Percentiles rank a stretch among this genome's conserved stretches.
phyloP scores from a whole-genome alignment of 2,113 vertebrate genomes.

The Prunella himalayana region DNA sequence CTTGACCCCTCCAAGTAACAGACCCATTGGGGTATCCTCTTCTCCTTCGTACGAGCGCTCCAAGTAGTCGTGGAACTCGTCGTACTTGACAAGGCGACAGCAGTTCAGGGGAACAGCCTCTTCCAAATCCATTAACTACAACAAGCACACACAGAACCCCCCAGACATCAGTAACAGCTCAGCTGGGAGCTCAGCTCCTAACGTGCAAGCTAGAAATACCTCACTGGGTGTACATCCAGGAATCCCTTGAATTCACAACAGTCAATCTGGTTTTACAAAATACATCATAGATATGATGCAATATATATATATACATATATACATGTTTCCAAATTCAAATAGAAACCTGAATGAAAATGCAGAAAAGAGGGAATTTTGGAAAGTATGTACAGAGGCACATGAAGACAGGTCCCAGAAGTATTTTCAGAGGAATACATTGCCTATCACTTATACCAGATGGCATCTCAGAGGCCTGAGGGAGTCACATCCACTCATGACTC shows the following conservation, averaged over 20 bases:
- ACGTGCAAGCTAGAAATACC: neutral
- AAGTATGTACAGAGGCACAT: neutral
- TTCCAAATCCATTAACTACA: constrained; percentile 92
- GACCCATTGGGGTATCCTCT: constrained; percentile 90
- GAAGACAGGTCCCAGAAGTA: neutral
- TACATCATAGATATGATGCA: neutral
- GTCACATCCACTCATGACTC: neutral
- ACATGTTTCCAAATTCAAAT: neutral
- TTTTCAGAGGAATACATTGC: neutral
- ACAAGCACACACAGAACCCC: neutral
- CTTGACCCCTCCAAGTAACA: constrained; percentile 93
- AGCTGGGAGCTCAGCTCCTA: neutral
- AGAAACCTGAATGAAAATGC: neutral
- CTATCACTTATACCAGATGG: neutral
- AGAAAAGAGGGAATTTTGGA: neutral
- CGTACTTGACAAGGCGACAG: constrained; percentile 96
- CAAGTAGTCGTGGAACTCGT: constrained; percentile 98
- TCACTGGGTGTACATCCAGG: neutral
- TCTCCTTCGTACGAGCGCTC: constrained; percentile 95
- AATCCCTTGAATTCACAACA: neutral
- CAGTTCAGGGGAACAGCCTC: constrained; percentile 84
- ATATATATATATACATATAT: neutral
- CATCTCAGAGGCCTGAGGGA: neutral
- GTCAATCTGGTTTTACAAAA: neutral
- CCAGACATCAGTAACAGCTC: neutral